Base-by-base conservation (phyloP, 1,140 invertebrate species). In the Ceratina calcarata region DNA sequence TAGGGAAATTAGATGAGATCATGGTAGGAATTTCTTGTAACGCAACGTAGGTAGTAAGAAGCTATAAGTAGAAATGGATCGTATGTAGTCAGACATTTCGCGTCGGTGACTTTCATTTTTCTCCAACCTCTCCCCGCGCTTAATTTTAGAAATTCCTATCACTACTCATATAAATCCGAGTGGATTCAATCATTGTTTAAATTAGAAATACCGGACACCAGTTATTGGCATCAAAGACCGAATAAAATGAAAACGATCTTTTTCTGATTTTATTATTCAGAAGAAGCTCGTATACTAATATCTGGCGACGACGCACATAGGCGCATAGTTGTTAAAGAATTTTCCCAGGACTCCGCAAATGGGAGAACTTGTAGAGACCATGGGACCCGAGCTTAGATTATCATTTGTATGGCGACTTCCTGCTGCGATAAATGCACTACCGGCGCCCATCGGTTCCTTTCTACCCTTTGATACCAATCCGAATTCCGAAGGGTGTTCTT, bases 361-460 rank as follows among this genome's bases (percentile, higher is more conserved):
- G 75, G 10, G 53, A 10, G 24, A 18, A 10, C 27, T 58, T 70
- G 75, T 78, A 78, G n/a, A 68, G 37, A 69, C 55, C 55, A 53
- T 67, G 60, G 27, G 53, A 61, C 45, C 20, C 15, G 57, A n/a
- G 45, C 45, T 74, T 74, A 78, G 85, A 83, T 86, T 85, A 86
- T 86, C 81, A 83, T 86, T 85, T 80, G 73, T 75, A 85, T 86
- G 53, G 81, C 77, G 84, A 86, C 81, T 86, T 86, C 85, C 85
- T 86, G 84, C 85, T 80, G 85, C 81, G 85, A 83, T 86, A 86
- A 83, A 86, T 69, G 81, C 74, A 83, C 80, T 85, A 85, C 83
- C 85, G 81, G 61, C 60, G 69, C 53, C 83, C 81, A 45, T 45
- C 37, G 37, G 37, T 73, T 64, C n/a, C n/a, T 13, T 71, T 72